Percentiles rank a stretch among this genome's conserved stretches.
These are phyloP conservation scores for Drosophila tanythrix DNA, from an alignment of 2,888 invertebrate species.

Conservation along the genomic window DNA sequence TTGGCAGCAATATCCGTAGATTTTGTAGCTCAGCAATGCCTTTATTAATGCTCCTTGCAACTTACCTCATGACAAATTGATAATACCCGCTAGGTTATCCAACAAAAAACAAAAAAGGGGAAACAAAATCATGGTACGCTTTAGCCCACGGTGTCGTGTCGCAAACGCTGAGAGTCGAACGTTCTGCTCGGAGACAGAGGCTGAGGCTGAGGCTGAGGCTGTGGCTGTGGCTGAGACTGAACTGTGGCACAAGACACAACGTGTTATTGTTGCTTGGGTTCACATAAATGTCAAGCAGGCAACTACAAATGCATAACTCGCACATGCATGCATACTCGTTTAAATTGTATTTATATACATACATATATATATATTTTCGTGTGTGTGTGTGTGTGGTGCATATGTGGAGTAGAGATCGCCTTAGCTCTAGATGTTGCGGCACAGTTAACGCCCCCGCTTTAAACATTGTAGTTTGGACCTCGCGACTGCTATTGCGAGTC, in stretches of 20 bases:
- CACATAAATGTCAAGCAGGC: constrained; percentile 81
- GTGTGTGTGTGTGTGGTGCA: not conserved
- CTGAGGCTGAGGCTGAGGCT: not conserved
- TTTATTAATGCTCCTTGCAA: not conserved
- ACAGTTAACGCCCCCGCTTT: constrained; percentile 70
- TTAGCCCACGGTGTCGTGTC: constrained; percentile 65
- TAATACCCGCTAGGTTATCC: constrained; percentile 26
- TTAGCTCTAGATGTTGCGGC: constrained; percentile 71
- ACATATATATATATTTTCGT: not conserved
- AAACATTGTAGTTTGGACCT: constrained; percentile 49
- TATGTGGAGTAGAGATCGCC: constrained; percentile 54
- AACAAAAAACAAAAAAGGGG: not conserved
- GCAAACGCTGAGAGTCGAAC: constrained; percentile 53
- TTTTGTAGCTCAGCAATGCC: not conserved
- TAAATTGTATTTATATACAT: not conserved
- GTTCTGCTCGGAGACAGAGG: constrained; percentile 43
- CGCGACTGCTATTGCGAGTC: constrained; percentile 16
- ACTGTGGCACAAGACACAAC: constrained; percentile 65
- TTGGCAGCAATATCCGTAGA: not conserved
- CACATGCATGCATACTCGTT: constrained; percentile 5
- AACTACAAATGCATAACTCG: constrained; percentile 49
- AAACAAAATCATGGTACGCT: constrained; percentile 42
- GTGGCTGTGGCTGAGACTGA: constrained; percentile 29
- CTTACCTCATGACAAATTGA: not conserved
- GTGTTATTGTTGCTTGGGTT: constrained; percentile 79